phyloP scores from a whole-genome alignment of 2,888 invertebrate genomes.

The Netelia melanura region DNA sequence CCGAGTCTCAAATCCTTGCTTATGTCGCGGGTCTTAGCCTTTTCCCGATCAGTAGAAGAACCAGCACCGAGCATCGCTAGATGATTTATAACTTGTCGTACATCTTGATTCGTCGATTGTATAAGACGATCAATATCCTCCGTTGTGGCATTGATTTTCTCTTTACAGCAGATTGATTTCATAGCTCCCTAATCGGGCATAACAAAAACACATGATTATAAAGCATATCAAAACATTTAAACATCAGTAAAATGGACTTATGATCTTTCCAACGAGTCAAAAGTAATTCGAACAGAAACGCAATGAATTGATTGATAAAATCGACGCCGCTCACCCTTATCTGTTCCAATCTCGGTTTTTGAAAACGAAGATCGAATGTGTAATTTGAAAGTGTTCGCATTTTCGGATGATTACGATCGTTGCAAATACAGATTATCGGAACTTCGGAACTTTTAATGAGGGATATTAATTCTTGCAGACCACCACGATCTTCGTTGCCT shows the following conservation, averaged over 20 bases:
- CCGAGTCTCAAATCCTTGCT: conserved; percentile 96
- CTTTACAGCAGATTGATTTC: conserved; percentile 96
- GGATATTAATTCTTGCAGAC: conserved; percentile 96
- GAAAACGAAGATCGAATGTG: conserved; percentile 96
- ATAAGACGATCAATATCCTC: conserved; percentile 94
- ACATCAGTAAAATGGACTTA: no score
- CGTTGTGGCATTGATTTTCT: conserved; percentile 92
- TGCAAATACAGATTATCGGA: conserved; percentile 99
- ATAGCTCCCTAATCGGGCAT: conserved; percentile 90
- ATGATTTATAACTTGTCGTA: conserved; percentile 96
- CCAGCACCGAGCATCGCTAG: conserved; percentile 91
- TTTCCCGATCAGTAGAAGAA: conserved; percentile 50
- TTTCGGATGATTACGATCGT: conserved; percentile 97
- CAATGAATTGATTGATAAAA: background rate
- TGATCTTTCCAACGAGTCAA: no score
- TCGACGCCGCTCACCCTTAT: conserved; percentile 89
- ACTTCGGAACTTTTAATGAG: conserved; percentile 95
- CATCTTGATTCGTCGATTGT: conserved; percentile 94
- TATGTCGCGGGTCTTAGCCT: conserved; percentile 82
- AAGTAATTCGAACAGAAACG: no score
- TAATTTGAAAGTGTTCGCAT: conserved; percentile 97
- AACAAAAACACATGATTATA: background rate
- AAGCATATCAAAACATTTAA: background rate
- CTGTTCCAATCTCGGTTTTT: conserved; percentile 94
- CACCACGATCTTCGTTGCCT: conserved; percentile 99